Evolutionary conservation across 1,140 invertebrate genomes (phyloP).

Genomic region (Zophobas atratus): DNA sequence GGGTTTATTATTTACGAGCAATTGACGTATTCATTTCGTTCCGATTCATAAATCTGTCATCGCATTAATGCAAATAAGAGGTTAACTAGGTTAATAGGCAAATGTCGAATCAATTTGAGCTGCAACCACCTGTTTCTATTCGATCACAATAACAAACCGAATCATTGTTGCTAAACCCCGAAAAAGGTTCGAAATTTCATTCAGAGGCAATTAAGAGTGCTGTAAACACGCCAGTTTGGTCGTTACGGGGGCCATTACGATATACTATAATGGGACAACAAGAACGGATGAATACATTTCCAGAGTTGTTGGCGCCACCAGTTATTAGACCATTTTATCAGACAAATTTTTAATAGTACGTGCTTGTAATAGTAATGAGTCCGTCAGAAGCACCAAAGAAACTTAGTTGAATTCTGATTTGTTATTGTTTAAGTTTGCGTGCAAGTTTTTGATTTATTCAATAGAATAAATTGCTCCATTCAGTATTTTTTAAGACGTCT

Average conservation of each 20-base stretch:
- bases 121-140: conserved; percentile 20
- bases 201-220: neutral
- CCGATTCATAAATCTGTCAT: conserved; percentile 30
- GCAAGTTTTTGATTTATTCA: no score
- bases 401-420: neutral
- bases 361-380: conserved; percentile 15
- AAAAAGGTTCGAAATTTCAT: no score
- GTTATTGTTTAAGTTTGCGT: no score
- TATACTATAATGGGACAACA: conserved; percentile 14
- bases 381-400: neutral
- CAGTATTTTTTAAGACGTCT: no score
- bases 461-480: no score
- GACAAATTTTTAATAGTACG: conserved; percentile 34
- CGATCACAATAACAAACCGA: neutral
- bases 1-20: conserved; percentile 8
- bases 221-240: conserved; percentile 17
- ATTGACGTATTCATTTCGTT: conserved; percentile 28
- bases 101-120: conserved; percentile 46
- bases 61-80: conserved; percentile 31
- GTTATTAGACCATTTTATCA: conserved; percentile 37
- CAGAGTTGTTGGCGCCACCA: conserved; percentile 29
- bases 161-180: neutral
- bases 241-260: conserved; percentile 4
- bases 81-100: conserved; percentile 46
- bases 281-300: conserved; percentile 26